phyloP scores from a whole-genome alignment of 2,888 invertebrate species.

The Amphimallon solstitiale region DNA sequence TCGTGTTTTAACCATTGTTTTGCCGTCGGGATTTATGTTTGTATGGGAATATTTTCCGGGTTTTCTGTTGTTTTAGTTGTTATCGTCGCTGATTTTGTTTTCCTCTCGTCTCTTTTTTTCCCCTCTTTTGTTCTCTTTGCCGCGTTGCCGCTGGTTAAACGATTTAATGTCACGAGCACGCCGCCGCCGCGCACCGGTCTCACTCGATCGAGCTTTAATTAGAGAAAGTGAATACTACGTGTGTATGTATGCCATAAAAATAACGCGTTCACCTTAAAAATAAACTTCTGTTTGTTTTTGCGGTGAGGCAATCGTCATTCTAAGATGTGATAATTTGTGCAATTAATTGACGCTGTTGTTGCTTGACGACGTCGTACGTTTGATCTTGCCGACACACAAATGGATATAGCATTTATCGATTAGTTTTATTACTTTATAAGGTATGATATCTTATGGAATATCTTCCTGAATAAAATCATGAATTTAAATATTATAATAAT shows the following conservation, averaged over 20 bases:
- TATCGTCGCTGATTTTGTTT: constrained; percentile 16
- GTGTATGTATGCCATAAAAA: constrained; percentile 28
- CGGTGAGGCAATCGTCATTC: not conserved
- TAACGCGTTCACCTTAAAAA: constrained; percentile 18
- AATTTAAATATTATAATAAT: no score
- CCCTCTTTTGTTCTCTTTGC: not conserved
- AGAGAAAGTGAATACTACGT: constrained; percentile 32
- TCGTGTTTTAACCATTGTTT: constrained; percentile 30
- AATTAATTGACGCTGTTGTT: not conserved
- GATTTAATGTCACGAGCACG: constrained; percentile 21
- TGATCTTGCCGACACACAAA: no score
- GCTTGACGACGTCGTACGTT: no score
- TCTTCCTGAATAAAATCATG: no score
- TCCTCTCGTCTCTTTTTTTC: not conserved
- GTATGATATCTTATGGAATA: no score
- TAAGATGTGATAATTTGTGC: constrained; percentile 12
- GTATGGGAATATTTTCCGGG: constrained; percentile 20
- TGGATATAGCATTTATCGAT: no score
- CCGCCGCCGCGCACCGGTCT: not conserved
- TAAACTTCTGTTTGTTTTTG: constrained; percentile 8
- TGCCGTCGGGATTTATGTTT: constrained; percentile 18
- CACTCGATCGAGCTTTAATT: constrained; percentile 21
- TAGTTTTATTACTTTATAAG: no score
- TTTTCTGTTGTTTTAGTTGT: constrained; percentile 15
- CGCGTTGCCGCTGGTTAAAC: constrained; percentile 8